A percentile compares a stretch with the other conserved stretches of the same genome.
Evolutionary conservation across 2,113 vertebrate species (phyloP).

Genomic region (Indri indri): DNA sequence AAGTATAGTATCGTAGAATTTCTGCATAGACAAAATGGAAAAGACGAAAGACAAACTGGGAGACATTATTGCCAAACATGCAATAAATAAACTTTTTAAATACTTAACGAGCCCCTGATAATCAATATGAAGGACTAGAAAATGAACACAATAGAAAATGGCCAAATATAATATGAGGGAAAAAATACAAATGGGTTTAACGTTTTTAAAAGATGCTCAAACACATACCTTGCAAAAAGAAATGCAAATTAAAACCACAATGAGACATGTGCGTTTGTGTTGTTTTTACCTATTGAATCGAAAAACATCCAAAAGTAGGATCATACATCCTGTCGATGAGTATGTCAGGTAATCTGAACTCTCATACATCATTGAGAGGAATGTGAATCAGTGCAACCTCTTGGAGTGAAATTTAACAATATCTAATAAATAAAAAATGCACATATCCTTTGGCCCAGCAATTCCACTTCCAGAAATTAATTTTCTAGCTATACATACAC

Average conservation of each 20-base stretch:
- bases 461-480: not conserved
- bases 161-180: not conserved
- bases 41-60: not conserved
- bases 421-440: not conserved
- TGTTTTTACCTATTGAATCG: not conserved
- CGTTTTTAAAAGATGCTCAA: not conserved
- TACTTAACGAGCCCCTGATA: not conserved
- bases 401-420: slow-evolving; percentile 7
- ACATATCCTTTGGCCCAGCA: not conserved
- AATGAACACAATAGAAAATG: not conserved
- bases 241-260: slow-evolving; percentile 12
- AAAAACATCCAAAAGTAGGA: not conserved
- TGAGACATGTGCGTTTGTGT: not conserved
- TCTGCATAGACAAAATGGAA: not conserved
- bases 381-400: not conserved
- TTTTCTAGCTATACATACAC: not conserved
- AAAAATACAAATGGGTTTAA: not conserved
- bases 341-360: not conserved
- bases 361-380: not conserved
- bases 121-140: not conserved
- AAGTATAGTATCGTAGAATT: not conserved
- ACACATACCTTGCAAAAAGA: not conserved
- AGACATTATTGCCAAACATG: not conserved
- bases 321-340: not conserved
- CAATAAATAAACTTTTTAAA: not conserved